phyloP scores from a whole-genome alignment of 1,140 invertebrate species.

The Caenorhabditis remanei region DNA sequence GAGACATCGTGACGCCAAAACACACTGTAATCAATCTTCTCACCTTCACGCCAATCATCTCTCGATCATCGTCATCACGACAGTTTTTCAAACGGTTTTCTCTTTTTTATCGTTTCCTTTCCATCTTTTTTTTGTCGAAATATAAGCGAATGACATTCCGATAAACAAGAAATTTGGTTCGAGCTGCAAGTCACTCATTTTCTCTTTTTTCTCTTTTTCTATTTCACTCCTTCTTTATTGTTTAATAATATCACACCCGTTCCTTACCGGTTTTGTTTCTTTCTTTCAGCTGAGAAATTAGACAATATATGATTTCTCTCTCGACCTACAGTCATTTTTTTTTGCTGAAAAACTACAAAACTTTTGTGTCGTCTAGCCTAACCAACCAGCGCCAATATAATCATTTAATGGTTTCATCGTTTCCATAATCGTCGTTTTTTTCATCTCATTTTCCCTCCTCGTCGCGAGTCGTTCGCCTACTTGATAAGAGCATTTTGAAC shows the following conservation, averaged over 20 bases:
- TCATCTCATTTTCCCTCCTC: constrained; percentile 16
- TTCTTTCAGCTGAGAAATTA: too few relatives aligned
- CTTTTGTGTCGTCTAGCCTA: background rate
- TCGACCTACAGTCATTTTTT: background rate
- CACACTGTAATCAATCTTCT: constrained; percentile 54
- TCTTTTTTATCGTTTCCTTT: constrained; percentile 1
- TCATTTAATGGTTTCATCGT: background rate
- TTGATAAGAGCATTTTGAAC: constrained; percentile 56
- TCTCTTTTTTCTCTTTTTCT: background rate
- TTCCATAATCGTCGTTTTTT: constrained; percentile 16
- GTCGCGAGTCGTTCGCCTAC: constrained; percentile 10
- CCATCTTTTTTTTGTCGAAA: constrained; percentile 25
- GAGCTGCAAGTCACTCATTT: background rate
- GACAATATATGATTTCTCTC: too few relatives aligned
- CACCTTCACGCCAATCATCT: constrained; percentile 52
- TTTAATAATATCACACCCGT: constrained; percentile 38
- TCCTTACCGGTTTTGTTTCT: constrained; percentile 32
- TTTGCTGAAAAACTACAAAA: too few relatives aligned
- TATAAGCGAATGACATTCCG: constrained; percentile 7
- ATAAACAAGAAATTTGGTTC: background rate
- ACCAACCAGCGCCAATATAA: background rate
- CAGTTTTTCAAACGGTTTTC: constrained; percentile 49
- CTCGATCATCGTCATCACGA: constrained; percentile 26
- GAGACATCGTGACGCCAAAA: constrained; percentile 33
- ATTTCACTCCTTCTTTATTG: background rate